Conservation (phyloP, 2,113 vertebrate species). For the Dolichallabes microphthalmus region DNA sequence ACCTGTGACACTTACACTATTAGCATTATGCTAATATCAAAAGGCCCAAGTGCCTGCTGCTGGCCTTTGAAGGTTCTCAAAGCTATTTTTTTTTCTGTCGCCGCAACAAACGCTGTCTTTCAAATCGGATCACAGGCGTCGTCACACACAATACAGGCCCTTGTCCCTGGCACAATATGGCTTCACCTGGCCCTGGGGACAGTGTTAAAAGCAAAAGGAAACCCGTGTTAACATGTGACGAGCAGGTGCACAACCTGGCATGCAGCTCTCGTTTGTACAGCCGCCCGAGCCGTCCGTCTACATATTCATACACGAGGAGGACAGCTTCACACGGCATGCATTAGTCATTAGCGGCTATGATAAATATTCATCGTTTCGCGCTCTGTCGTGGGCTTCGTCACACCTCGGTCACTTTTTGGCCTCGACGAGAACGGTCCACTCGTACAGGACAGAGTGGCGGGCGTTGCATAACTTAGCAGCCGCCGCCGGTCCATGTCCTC, state of each 20-base stretch:
- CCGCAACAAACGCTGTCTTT: slow-evolving; percentile 28
- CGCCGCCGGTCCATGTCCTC: neutral
- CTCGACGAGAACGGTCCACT: neutral
- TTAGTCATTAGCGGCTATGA: slow-evolving; percentile 34
- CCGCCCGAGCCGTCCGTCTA: neutral
- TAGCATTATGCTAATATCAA: slow-evolving; percentile 42
- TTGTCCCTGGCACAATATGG: neutral
- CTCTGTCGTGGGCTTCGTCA: neutral
- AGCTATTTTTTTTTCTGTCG: slow-evolving; percentile 5
- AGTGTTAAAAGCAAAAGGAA: neutral
- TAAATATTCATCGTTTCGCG: slow-evolving; percentile 32
- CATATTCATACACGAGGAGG: neutral
- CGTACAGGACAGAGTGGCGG: neutral
- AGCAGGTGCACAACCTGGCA: slow-evolving; percentile 15
- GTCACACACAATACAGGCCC: neutral
- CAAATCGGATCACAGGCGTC: slow-evolving; percentile 13
- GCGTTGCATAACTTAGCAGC: slow-evolving; percentile 9
- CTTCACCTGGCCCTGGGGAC: neutral
- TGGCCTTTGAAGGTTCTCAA: slow-evolving; percentile 28
- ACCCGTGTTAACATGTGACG: slow-evolving; percentile 14
- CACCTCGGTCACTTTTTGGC: neutral
- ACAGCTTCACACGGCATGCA: slow-evolving; percentile 25
- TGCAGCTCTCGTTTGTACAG: neutral
- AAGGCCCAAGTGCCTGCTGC: neutral
- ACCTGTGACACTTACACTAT: slow-evolving; percentile 9